Conservation (phyloP, 2,113 vertebrate species). For the Eurystomus gularis region DNA sequence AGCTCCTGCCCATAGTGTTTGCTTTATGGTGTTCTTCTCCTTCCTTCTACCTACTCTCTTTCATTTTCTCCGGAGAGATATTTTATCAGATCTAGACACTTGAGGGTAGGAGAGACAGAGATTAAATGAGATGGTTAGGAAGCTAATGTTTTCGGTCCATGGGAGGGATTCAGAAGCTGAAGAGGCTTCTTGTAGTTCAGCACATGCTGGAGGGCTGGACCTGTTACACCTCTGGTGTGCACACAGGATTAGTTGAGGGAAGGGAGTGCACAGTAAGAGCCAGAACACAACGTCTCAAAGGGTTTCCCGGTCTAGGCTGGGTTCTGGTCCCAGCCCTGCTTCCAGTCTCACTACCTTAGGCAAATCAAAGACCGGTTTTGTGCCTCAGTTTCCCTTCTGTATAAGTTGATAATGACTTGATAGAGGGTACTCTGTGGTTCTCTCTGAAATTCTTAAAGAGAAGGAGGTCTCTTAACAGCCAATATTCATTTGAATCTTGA, state of each 20-base stretch:
- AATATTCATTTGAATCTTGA: neutral
- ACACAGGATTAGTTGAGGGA: neutral
- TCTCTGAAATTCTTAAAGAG: neutral
- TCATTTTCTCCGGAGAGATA: constrained; percentile 50
- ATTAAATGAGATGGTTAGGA: constrained; percentile 19
- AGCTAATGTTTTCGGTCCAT: neutral
- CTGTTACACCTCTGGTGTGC: neutral
- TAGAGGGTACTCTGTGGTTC: neutral
- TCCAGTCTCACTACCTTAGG: neutral
- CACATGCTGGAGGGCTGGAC: neutral
- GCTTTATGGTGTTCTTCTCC: constrained; percentile 60
- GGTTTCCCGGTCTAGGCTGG: neutral
- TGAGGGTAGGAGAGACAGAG: constrained; percentile 3
- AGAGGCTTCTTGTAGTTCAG: neutral
- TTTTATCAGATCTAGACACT: constrained; percentile 27
- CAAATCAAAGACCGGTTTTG: neutral
- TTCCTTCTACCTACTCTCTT: constrained; percentile 46
- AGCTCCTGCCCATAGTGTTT: constrained; percentile 63
- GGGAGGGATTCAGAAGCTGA: neutral
- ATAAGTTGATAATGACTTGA: neutral
- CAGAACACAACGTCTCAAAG: neutral
- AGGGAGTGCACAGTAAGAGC: neutral
- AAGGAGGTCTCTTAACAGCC: neutral
- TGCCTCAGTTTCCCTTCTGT: neutral
- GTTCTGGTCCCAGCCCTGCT: neutral